A percentile compares a stretch with the other conserved stretches of the same genome.
Evolutionary conservation across 2,797 vertebrate genomes (phyloP).

Genomic region (Arctocebus calabarensis): DNA sequence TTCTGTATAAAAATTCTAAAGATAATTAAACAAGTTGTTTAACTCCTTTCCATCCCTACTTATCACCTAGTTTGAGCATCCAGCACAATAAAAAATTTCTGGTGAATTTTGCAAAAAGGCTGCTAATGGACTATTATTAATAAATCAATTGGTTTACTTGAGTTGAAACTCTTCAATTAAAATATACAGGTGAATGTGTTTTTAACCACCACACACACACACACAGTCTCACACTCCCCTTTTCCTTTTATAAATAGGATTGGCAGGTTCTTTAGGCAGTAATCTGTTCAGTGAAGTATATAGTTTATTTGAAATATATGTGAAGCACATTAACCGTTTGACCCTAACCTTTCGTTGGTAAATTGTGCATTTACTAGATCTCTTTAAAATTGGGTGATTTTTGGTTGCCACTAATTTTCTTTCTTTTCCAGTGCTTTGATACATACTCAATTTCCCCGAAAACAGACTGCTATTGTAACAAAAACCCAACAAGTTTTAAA

Average conservation of each 20-base stretch:
- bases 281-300: slow-evolving; percentile 54
- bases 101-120: background rate
- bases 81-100: background rate
- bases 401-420: background rate
- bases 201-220: background rate
- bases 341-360: background rate
- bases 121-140: background rate
- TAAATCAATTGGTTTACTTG: slow-evolving; percentile 60
- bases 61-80: background rate
- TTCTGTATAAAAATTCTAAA: slow-evolving; percentile 37
- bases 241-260: background rate
- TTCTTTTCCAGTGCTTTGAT: background rate
- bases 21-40: background rate
- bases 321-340: slow-evolving; percentile 56
- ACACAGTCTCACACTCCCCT: background rate
- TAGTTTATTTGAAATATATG: slow-evolving; percentile 46
- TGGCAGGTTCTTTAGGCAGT: slow-evolving; percentile 55
- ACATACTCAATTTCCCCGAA: background rate
- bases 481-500: background rate
- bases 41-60: background rate
- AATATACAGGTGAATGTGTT: slow-evolving; percentile 46
- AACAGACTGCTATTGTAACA: background rate
- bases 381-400: background rate
- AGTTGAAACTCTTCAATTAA: slow-evolving; percentile 71
- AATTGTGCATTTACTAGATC: background rate